Evolutionary conservation across 1,140 invertebrate species (phyloP).

Genomic region (Euura saliciscinereae): DNA sequence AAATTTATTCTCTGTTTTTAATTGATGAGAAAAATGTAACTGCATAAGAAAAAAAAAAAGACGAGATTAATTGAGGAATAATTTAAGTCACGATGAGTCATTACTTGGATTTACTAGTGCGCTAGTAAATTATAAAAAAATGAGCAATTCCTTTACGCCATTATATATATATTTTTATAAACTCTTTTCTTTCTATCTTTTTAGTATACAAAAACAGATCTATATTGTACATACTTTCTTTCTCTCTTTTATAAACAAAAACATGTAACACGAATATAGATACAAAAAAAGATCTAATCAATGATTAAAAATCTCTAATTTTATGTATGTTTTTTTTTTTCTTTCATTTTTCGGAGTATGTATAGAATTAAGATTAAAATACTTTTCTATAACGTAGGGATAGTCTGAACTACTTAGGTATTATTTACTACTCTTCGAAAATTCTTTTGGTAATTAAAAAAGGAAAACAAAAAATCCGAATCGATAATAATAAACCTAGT

Average conservation of each 20-base stretch:
- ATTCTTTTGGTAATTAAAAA: neutral
- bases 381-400: neutral
- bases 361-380: neutral
- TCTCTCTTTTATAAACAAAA: too few relatives aligned
- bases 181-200: too few relatives aligned
- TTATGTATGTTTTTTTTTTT: neutral
- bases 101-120: neutral
- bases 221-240: neutral
- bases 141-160: neutral
- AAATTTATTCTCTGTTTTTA: conserved; percentile 19
- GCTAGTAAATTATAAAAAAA: neutral
- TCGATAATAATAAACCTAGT: neutral
- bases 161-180: neutral
- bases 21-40: too few relatives aligned
- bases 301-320: neutral
- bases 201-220: neutral
- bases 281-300: neutral
- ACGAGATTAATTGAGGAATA: too few relatives aligned
- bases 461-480: neutral
- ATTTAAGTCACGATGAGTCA: neutral
- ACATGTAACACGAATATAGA: neutral
- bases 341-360: too few relatives aligned
- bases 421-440: neutral
- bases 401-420: neutral
- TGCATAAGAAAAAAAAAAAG: conserved; percentile 16